Base-by-base conservation (phyloP, 2,797 vertebrate genomes). In the Sebastes minor region DNA sequence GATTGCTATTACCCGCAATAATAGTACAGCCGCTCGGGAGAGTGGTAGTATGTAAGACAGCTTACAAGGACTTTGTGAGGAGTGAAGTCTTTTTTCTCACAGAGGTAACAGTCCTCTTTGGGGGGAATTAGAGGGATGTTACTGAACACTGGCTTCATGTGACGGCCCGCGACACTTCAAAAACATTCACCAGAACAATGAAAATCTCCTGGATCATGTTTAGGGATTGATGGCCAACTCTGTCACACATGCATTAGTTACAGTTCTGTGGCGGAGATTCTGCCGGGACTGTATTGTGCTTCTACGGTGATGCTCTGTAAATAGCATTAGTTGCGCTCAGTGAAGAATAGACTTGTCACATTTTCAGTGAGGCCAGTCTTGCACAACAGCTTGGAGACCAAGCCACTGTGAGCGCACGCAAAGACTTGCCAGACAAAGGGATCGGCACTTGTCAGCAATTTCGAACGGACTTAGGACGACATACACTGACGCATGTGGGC, bases 331-430 rank as follows among this genome's bases (percentile, higher is more conserved):
- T 90, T 79, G 88, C 85, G 91, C 92, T 95, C 86, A 52, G 90
- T 91, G 92, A 91, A 93, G 92, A 95, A 94, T 91, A 92, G 92
- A 94, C 92, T 91, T 95, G 91, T 93, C 92, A 94, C 86, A 93
- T 91, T 94, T 91, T 93, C 93, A 91, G 82, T 74, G 85, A 82
- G 86, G 86, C 90, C 86, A 74, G 90, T 91, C 86, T 89, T 89
- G 91, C 91, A 87, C 91, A 93, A 90, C 92, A 92, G 91, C 92
- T 94, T 91, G 90, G 89, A 91, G 89, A 89, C 81, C 90, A 78
- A 92, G 90, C 89, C 77, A 67, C 83, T 91, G 88, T 89, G 90
- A 76, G 76, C 42, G 67, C 84, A 80, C 64, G 86, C 78, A 86
- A 83, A 89, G 88, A 84, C 86, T 75, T 89, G 93, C 91, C 93